phyloP scores from a whole-genome alignment of 1,140 invertebrate genomes.

The Phortica variegata region DNA sequence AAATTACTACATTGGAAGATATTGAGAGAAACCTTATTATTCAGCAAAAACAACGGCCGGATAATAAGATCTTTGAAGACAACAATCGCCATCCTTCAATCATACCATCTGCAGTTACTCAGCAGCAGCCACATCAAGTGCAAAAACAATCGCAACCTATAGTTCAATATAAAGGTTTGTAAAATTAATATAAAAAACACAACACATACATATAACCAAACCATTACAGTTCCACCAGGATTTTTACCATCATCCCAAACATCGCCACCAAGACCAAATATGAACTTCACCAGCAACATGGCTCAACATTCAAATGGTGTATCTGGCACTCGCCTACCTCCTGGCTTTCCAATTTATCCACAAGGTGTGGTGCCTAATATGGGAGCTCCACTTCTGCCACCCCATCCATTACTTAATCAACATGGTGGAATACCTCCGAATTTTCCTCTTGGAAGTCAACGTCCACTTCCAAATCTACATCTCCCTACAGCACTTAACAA shows the following conservation, averaged over 20 bases:
- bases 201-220: too few relatives aligned
- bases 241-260: conserved; percentile 34
- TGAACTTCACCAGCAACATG: conserved; percentile 37
- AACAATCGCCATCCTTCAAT: conserved; percentile 17
- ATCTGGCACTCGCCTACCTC: conserved; percentile 35
- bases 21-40: conserved; percentile 54
- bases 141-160: conserved; percentile 11
- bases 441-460: conserved; percentile 31
- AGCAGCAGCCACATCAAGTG: conserved; percentile 10
- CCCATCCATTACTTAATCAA: conserved; percentile 37
- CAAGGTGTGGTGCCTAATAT: conserved; percentile 28
- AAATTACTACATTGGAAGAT: conserved; percentile 52
- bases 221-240: conserved; percentile 38
- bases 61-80: conserved; percentile 2
- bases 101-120: conserved; percentile 14
- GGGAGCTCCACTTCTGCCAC: conserved; percentile 22
- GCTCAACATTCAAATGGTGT: conserved; percentile 36
- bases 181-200: too few relatives aligned
- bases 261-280: conserved; percentile 38
- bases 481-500: conserved; percentile 52
- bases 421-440: conserved; percentile 42
- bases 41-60: conserved; percentile 35
- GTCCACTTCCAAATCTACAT: conserved; percentile 55
- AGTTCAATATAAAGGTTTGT: background rate
- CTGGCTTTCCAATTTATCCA: conserved; percentile 37